Evolutionary conservation across 2,888 invertebrate genomes (phyloP), one percentile per base, ranked within the genome.

Genomic region (Eulithis prunata): DNA sequence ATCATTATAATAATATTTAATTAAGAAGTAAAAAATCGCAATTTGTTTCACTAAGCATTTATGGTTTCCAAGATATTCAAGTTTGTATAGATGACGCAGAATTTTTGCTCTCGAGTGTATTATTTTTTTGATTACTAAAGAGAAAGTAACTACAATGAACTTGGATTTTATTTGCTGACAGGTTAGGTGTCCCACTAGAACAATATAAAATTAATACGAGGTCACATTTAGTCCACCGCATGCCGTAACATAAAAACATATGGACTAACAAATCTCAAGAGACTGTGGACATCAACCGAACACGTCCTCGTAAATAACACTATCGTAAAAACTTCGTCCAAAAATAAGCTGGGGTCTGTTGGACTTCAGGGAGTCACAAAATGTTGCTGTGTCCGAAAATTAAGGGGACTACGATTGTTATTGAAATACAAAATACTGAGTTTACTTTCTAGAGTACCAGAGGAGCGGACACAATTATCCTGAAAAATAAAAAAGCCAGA

Each of bases 341-440:
- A 62, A 70, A 69, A 68, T 66, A 64, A 59, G 57, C 46, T 63
- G 41, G 52, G 63, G 64, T 61, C 63, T 57, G 54, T 49, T 64
- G 62, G 61, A 64, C 71, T 68, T 59, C 47, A 47, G 64, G 63
- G 68, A 57, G 36, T 43, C 59, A 51, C 53, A 61, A 66, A 54
- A 32, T 49, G 43, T 53, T 38, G 52, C 43, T 54, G 4, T 49
- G 56, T 57, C 28, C 43, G 36, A 60, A 67, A 67, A 58, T n/a
- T 49, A 54, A 58, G 46, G 55, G 12, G 13, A 14, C 14, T 52
- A 49, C 43, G 14, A 55, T 41, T 49, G 51, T 57, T 53, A 53
- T 59, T 43, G 36, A 61, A 43, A 49, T 53, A 46, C 7, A 6
- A 32, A 65, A 41, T 36, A 0, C 5, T 5, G 3, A 38, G 41